Conservation (phyloP, 2,797 vertebrate species). For the Euthynnus affinis region DNA sequence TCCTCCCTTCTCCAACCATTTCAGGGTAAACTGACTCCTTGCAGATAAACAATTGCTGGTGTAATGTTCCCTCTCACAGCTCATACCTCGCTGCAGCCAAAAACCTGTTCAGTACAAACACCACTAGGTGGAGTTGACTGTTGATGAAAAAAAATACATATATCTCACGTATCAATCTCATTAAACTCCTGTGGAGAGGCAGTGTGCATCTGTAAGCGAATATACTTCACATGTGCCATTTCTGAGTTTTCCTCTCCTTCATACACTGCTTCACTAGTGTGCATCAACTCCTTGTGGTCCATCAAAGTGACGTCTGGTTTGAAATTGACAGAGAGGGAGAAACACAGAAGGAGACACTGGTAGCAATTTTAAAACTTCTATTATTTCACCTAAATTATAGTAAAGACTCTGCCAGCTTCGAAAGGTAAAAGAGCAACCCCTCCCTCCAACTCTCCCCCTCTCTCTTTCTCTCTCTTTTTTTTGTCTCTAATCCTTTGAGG, state of each 20-base stretch:
- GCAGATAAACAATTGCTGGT: conserved; percentile 64
- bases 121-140: conserved; percentile 86
- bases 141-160: conserved; percentile 64
- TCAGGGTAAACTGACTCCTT: conserved; percentile 45
- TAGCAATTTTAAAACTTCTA: conserved; percentile 55
- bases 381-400: conserved; percentile 60
- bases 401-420: conserved; percentile 40
- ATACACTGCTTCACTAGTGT: background rate
- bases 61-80: conserved; percentile 64
- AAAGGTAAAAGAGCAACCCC: conserved; percentile 56
- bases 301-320: conserved; percentile 55
- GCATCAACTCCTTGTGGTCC: conserved; percentile 14
- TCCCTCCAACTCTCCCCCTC: conserved; percentile 48
- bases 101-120: conserved; percentile 73
- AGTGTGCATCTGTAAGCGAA: conserved; percentile 55
- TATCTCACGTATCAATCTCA: conserved; percentile 71
- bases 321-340: conserved; percentile 39
- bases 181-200: conserved; percentile 65
- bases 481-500: conserved; percentile 78
- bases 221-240: conserved; percentile 35
- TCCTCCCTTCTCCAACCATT: conserved; percentile 38
- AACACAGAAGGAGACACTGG: conserved; percentile 43
- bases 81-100: conserved; percentile 57
- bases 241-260: conserved; percentile 35
- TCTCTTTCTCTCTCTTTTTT: conserved; percentile 44